Conservation (phyloP, 2,888 invertebrate species). For the Ectropis crepuscularia region DNA sequence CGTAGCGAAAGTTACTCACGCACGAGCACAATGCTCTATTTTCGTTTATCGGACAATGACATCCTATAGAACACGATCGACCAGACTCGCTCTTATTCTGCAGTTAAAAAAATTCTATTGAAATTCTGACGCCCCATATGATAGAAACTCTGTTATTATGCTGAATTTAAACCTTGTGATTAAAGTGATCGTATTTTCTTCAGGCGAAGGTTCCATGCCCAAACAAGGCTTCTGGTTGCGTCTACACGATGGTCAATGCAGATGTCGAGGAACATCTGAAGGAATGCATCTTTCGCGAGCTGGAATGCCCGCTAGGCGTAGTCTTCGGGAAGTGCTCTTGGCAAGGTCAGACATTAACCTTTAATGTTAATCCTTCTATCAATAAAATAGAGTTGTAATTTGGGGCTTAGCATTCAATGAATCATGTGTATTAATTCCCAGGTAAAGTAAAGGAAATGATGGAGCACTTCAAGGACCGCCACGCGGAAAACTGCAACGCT, state of each 20-base stretch:
- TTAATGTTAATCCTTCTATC: conserved; percentile 1
- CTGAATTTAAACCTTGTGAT: not conserved
- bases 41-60: no score
- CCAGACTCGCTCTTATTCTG: no score
- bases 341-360: conserved; percentile 60
- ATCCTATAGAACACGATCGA: no score
- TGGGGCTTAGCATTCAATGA: not conserved
- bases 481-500: conserved; percentile 59
- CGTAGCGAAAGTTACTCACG: no score
- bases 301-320: conserved; percentile 70
- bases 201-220: conserved; percentile 70
- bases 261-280: conserved; percentile 69
- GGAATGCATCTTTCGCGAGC: conserved; percentile 73
- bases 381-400: not conserved
- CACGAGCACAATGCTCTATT: no score
- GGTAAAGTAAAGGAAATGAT: conserved; percentile 67
- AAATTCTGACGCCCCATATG: no score
- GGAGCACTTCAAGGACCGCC: conserved; percentile 72
- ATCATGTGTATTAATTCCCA: conserved; percentile 43
- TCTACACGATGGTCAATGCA: conserved; percentile 55
- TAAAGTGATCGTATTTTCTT: conserved; percentile 9
- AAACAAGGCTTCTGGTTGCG: conserved; percentile 66
- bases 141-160: no score
- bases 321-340: conserved; percentile 76
- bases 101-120: no score